A percentile compares a stretch with the other conserved stretches of the same genome.
These are phyloP conservation scores for Ptychochromis oligacanthus DNA, from an alignment of 2,113 vertebrate species.

Conservation along the genomic window DNA sequence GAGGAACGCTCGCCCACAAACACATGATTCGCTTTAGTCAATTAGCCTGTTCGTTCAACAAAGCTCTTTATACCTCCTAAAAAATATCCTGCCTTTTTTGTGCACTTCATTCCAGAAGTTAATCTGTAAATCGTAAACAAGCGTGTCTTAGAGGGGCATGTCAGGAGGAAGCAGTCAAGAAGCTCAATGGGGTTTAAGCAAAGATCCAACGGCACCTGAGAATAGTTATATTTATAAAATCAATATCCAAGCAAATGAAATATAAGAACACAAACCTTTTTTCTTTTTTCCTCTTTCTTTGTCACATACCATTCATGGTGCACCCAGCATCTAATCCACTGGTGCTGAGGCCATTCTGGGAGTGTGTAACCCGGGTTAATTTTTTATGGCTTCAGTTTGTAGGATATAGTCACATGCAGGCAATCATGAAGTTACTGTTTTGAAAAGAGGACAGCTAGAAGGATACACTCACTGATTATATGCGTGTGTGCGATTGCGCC, in stretches of 20 bases:
- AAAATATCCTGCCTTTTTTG: slow-evolving; percentile 52
- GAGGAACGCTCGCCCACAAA: slow-evolving; percentile 52
- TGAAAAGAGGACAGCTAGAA: slow-evolving; percentile 3
- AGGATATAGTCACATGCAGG: not conserved
- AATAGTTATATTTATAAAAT: slow-evolving; percentile 6
- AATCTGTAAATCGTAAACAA: slow-evolving; percentile 63
- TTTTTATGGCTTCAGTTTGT: not conserved
- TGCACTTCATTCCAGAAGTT: slow-evolving; percentile 47
- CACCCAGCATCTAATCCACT: not conserved
- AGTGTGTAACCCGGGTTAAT: not conserved
- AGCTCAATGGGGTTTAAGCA: not conserved
- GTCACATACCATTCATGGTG: not conserved
- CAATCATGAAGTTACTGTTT: not conserved
- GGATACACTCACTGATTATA: not conserved
- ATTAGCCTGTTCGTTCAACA: slow-evolving; percentile 53
- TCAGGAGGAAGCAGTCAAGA: slow-evolving; percentile 39
- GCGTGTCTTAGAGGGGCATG: slow-evolving; percentile 18
- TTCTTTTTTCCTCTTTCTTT: not conserved
- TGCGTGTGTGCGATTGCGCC: not conserved
- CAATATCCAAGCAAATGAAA: slow-evolving; percentile 2
- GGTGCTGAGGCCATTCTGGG: not conserved
- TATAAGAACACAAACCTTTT: not conserved
- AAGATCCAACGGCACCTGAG: slow-evolving; percentile 16
- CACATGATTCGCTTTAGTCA: slow-evolving; percentile 68
- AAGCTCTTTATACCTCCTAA: slow-evolving; percentile 46